phyloP scores from a whole-genome alignment of 2,797 vertebrate genomes.

The Lepilemur septentrionalis region DNA sequence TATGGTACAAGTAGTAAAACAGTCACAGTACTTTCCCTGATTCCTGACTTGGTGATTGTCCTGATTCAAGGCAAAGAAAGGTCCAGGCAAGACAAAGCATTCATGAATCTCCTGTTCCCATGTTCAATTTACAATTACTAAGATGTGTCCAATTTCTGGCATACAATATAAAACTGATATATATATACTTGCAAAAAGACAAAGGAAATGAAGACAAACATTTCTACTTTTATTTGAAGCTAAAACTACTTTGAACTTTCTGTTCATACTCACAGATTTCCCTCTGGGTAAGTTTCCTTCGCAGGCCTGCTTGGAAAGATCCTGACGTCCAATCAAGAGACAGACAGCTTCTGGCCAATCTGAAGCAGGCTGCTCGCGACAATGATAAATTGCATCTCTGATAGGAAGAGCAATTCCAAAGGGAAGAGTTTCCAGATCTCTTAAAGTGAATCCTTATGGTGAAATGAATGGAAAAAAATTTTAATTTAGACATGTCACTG shows the following conservation, averaged over 20 bases:
- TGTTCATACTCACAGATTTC: conserved; percentile 91
- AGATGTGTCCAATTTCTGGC: not conserved
- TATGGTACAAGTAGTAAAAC: not conserved
- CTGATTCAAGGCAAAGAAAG: not conserved
- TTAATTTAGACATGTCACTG: not conserved
- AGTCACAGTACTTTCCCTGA: not conserved
- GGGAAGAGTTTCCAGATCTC: conserved; percentile 96
- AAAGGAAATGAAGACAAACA: not conserved
- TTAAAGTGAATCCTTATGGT: conserved; percentile 92
- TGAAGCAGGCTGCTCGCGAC: conserved; percentile 95
- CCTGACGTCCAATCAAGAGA: conserved; percentile 95
- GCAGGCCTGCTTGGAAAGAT: conserved; percentile 96
- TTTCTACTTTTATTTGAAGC: not conserved
- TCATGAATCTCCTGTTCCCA: not conserved
- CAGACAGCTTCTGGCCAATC: conserved; percentile 98
- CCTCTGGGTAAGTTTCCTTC: conserved; percentile 93
- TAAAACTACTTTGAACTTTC: conserved; percentile 1
- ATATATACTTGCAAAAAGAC: not conserved
- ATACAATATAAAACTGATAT: not conserved
- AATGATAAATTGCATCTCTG: conserved; percentile 95
- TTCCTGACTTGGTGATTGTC: not conserved
- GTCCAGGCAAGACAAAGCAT: not conserved
- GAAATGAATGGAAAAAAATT: not conserved
- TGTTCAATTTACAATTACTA: not conserved
- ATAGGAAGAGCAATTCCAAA: conserved; percentile 97